Base-by-base conservation (phyloP, 2,113 vertebrate genomes). In the Psettodes erumei region DNA sequence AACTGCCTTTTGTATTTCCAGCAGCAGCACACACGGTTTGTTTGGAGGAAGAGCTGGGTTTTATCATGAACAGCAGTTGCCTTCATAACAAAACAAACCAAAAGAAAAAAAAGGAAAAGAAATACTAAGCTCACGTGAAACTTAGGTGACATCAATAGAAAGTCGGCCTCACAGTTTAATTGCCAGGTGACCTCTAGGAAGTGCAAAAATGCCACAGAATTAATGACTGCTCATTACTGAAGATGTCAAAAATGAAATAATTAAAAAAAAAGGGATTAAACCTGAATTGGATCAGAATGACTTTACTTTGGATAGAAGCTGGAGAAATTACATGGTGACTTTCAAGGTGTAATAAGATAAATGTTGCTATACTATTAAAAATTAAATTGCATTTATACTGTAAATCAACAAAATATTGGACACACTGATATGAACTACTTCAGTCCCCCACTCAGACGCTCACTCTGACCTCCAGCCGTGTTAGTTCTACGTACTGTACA, bases 161-260 rank as follows among this genome's bases (percentile, higher is more conserved):
- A 65, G 55, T 62, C 8, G 18, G 38, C 28, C 43, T 55, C 10
- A 6, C 35, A 45, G 53, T 84, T 82, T 82, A 77, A 82, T 79
- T 87, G 71, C 67, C 32, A 47, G 61, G 58, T 78, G 86, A 85
- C 80, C 80, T 77, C 42, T 33, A 47, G 54, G 48, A 79, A 72
- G 71, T 66, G 45, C 8, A 61, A 68, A 71, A 78, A 69, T 59
- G 56, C 58, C 62, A 71, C 54, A 5, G 48, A 80, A 59, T 63
- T 63, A 79, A 82, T 80, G 60, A 53, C 54, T 76, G 27, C 55
- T 75, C 66, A 75, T 77, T 63, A 68, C 59, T 56, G 37, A 43
- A 75, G 54, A 68, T 77, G 68, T 85, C 77, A 83, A 40, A 85
- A 81, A 71, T 28, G 40, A 54, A 79, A 73, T 37, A 73, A 61